Conservation (phyloP, 2,888 invertebrate genomes). For the Athalia cordata region DNA sequence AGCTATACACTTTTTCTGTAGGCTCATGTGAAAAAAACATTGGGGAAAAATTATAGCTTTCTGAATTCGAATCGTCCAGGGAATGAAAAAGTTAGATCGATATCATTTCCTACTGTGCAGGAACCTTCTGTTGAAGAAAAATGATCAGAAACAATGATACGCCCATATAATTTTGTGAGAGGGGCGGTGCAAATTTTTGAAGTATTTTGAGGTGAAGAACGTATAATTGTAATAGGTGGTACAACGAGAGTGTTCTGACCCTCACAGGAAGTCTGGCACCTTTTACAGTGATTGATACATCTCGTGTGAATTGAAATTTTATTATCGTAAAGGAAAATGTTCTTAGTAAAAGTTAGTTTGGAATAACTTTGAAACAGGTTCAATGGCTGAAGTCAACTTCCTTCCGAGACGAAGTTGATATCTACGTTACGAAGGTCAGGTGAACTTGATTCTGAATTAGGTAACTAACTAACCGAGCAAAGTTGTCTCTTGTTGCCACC, state of each 20-base stretch:
- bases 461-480: constrained; percentile 41
- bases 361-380: constrained; percentile 41
- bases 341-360: constrained; percentile 41
- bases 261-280: too few species aligned
- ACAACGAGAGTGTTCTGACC: too few species aligned
- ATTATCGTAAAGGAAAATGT: constrained; percentile 32
- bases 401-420: constrained; percentile 37
- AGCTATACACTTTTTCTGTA: too few species aligned
- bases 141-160: too few species aligned
- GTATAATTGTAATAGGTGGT: too few species aligned
- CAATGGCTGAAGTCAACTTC: constrained; percentile 39
- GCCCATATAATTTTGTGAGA: neutral
- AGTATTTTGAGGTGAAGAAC: neutral
- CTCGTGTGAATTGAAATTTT: constrained; percentile 38
- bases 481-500: constrained; percentile 20
- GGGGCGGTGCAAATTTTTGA: neutral
- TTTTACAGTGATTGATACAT: neutral
- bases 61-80: too few species aligned
- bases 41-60: too few species aligned
- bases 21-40: too few species aligned
- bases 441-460: constrained; percentile 42
- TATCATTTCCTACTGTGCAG: too few species aligned
- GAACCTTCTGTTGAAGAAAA: neutral
- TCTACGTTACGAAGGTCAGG: constrained; percentile 39
- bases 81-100: too few species aligned